A percentile compares a stretch with the other conserved stretches of the same genome.
Conservation (phyloP, 2,797 vertebrate species). For the Trachops cirrhosus region DNA sequence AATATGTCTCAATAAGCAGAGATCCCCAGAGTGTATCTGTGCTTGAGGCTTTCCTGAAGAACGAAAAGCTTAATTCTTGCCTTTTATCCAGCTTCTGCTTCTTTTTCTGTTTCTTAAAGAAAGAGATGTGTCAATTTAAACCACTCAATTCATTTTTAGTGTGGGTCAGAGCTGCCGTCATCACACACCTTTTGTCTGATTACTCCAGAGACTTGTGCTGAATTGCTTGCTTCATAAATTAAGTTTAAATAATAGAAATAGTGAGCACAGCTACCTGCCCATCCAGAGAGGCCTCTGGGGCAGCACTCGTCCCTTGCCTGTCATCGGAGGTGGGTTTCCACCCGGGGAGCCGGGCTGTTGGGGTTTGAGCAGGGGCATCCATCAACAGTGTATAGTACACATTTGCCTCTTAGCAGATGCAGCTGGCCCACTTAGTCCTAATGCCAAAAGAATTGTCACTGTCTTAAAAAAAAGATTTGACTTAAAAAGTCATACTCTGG, state of each 20-base stretch:
- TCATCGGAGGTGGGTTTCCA: neutral
- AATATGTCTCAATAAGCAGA: constrained; percentile 35
- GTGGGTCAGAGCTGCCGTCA: constrained; percentile 56
- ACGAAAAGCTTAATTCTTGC: constrained; percentile 40
- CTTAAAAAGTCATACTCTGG: neutral
- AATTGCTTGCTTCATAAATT: constrained; percentile 60
- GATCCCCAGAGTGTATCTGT: neutral
- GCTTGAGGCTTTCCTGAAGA: constrained; percentile 9
- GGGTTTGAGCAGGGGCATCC: neutral
- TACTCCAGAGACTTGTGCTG: constrained; percentile 73
- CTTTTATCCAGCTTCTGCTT: neutral
- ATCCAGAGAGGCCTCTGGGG: neutral
- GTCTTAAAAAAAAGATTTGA: constrained; percentile 4
- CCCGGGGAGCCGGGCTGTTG: neutral
- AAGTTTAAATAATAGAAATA: constrained; percentile 69
- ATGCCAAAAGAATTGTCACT: constrained; percentile 39
- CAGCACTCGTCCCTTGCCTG: neutral
- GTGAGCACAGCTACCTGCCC: neutral
- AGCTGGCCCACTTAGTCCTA: constrained; percentile 27
- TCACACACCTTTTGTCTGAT: constrained; percentile 34
- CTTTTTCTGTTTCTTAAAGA: neutral
- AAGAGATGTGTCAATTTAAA: constrained; percentile 45
- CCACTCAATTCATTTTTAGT: constrained; percentile 55
- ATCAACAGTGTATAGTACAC: neutral
- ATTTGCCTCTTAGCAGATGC: constrained; percentile 47